These are phyloP conservation scores for Agrilus cyanescens DNA, from an alignment of 2,888 invertebrate species.

Conservation along the genomic window DNA sequence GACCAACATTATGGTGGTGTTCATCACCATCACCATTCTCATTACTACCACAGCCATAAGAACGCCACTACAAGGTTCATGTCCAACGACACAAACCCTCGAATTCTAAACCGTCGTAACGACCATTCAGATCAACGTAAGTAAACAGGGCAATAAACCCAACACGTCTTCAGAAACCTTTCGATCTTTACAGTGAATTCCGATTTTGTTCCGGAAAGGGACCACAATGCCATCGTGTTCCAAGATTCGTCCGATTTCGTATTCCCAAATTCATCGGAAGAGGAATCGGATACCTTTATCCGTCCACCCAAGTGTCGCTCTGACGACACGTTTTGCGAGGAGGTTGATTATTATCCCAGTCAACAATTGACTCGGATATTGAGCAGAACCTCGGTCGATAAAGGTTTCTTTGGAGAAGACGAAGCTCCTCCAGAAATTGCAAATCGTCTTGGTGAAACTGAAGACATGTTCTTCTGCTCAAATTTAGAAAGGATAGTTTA, in stretches of 20 bases:
- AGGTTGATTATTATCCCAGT: slow-evolving; percentile 36
- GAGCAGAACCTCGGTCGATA: slow-evolving; percentile 18
- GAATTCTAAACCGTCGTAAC: no score
- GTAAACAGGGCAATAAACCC: no score
- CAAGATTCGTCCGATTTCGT: slow-evolving; percentile 14
- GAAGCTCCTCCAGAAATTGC: slow-evolving; percentile 19
- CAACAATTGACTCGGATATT: slow-evolving; percentile 27
- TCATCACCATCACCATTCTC: no score
- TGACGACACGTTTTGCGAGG: slow-evolving; percentile 35
- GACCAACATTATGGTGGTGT: no score
- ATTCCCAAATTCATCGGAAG: slow-evolving; percentile 22
- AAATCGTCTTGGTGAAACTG: slow-evolving; percentile 22
- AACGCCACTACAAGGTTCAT: no score
- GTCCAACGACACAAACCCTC: no score
- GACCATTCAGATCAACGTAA: no score
- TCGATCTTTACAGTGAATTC: no score
- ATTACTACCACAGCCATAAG: no score
- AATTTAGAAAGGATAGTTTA: slow-evolving; percentile 40
- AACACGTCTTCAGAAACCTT: no score
- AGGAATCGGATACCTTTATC: slow-evolving; percentile 14
- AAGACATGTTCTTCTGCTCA: slow-evolving; percentile 24
- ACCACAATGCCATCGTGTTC: no score
- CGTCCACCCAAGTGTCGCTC: slow-evolving; percentile 22
- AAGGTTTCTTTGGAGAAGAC: slow-evolving; percentile 22
- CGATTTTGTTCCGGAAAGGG: no score